Evolutionary conservation across 2,888 invertebrate species (phyloP).

Genomic region (Cremastobaeus sp.): DNA sequence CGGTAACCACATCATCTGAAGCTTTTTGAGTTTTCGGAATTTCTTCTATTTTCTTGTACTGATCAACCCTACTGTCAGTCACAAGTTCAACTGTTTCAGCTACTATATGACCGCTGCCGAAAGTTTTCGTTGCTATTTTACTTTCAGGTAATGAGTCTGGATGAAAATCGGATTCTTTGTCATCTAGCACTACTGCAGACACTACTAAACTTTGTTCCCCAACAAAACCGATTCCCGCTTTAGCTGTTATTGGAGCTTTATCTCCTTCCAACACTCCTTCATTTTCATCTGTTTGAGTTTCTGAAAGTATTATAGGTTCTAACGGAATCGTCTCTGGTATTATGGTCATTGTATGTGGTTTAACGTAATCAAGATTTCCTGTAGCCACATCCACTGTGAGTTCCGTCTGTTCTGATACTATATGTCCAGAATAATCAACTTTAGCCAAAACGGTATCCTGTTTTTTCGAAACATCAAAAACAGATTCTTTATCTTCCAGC

Average conservation of each 20-base stretch:
- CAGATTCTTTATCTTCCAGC: conserved; percentile 80
- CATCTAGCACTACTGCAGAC: conserved; percentile 75
- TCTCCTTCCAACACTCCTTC: conserved; percentile 78
- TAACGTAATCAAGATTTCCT: conserved; percentile 69
- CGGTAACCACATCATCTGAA: conserved; percentile 68
- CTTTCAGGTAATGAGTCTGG: conserved; percentile 75
- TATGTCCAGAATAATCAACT: conserved; percentile 78
- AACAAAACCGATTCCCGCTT: conserved; percentile 69
- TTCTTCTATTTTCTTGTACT: conserved; percentile 67
- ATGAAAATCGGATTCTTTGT: conserved; percentile 79
- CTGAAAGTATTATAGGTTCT: conserved; percentile 80
- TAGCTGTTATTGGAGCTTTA: conserved; percentile 73
- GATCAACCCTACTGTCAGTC: conserved; percentile 73
- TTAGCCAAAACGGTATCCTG: conserved; percentile 78
- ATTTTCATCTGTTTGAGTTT: conserved; percentile 81
- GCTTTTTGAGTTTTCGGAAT: conserved; percentile 64
- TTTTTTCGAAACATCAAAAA: conserved; percentile 75
- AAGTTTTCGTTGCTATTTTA: conserved; percentile 66
- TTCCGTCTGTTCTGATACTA: conserved; percentile 80
- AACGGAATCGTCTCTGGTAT: conserved; percentile 80
- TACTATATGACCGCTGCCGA: conserved; percentile 68
- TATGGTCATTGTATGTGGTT: conserved; percentile 77
- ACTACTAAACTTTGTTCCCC: conserved; percentile 73
- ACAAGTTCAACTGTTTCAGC: conserved; percentile 75
- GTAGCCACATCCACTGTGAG: conserved; percentile 78